Base-by-base conservation (phyloP, 2,113 vertebrate species). In the Sinocyclocheilus anophthalmus region DNA sequence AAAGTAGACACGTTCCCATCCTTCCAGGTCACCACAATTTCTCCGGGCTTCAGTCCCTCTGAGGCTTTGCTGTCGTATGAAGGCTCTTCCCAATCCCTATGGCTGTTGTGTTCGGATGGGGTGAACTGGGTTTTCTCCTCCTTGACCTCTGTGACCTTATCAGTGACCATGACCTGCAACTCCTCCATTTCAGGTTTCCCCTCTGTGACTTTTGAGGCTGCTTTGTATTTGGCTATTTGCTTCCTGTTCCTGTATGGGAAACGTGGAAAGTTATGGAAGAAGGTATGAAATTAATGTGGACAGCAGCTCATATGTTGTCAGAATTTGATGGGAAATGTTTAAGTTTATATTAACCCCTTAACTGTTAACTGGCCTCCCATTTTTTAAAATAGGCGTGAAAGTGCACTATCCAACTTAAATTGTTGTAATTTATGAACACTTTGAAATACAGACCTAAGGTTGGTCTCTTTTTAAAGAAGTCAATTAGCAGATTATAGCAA, bases 11-110 rank as follows among this genome's bases (percentile, higher is more conserved):
- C 50, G 0, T 93, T 95, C 5, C 93, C 96, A 0, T 97, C 95
- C 85, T 94, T 96, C 95, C 96, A 95, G 1, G 95, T 94, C 0
- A 95, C 85, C 59, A 91, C 0, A 0, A 94, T 95, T 0, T 93
- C 88, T 59, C 95, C 95, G 0, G 87, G 6, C 24, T 73, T 88
- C 39, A 90, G 85, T 4, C 87, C 61, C 0, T 84, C 88, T 1
- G 76, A 39, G 10, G 89, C 89, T 30, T 86, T 84, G 10, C 87
- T 88, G 30, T 57, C 59, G 8, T 12, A 55, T 50, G 18, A 7
- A 65, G 45, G 1, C 26, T 3, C 37, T 7, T 90, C 86, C 39
- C 30, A 63, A 30, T 85, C 33, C 3, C 6, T 39, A 24, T 78
- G 73, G 26, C 72, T 70, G 45, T 77, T 77, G 75, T 77, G 13